Evolutionary conservation across 2,797 vertebrate species (phyloP).

Genomic region (Lophotriccus pileatus): DNA sequence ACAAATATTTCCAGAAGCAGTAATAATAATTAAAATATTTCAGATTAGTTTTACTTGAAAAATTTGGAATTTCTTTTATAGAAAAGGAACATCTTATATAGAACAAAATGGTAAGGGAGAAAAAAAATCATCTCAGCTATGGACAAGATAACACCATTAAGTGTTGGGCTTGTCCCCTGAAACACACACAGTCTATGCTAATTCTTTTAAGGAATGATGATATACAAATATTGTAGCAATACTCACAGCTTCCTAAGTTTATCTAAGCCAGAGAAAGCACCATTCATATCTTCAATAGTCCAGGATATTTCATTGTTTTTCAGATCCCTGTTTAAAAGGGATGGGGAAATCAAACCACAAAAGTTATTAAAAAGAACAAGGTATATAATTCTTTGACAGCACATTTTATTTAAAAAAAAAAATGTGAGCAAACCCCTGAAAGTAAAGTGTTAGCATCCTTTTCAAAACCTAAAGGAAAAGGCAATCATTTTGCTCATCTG

Average conservation of each 20-base stretch:
- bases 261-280: constrained; percentile 93
- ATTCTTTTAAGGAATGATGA: neutral
- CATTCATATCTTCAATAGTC: constrained; percentile 98
- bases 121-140: neutral
- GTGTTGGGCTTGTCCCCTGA: neutral
- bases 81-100: neutral
- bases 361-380: neutral
- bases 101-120: neutral
- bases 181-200: neutral
- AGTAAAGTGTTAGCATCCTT: neutral
- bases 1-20: neutral
- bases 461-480: neutral
- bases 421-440: neutral
- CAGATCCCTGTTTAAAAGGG: constrained; percentile 80
- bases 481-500: neutral
- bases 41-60: neutral
- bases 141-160: neutral
- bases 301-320: constrained; percentile 98
- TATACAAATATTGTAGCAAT: neutral
- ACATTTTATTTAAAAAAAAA: no score
- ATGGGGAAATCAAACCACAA: neutral
- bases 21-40: neutral
- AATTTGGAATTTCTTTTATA: neutral
- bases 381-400: neutral
- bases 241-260: constrained; percentile 90